phyloP scores from a whole-genome alignment of 1,140 invertebrate species.

The Nasonia vitripennis region DNA sequence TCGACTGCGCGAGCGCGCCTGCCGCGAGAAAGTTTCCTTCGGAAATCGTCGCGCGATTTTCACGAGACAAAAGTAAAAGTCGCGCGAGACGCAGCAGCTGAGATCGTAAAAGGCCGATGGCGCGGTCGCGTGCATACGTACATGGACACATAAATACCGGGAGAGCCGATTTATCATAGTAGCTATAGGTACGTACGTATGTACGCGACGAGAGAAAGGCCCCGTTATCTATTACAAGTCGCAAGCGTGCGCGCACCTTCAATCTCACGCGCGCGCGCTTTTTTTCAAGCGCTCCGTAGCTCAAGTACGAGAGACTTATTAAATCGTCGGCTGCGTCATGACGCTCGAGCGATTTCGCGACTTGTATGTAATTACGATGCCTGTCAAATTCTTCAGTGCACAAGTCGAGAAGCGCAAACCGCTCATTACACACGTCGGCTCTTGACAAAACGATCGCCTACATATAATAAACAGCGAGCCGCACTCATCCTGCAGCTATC shows the following conservation, averaged over 20 bases:
- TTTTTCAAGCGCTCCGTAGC: no score
- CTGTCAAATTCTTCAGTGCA: neutral
- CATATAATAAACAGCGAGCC: neutral
- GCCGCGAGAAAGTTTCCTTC: conserved; percentile 33
- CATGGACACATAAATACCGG: conserved; percentile 30
- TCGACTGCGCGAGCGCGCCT: neutral
- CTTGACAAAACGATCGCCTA: neutral
- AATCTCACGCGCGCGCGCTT: neutral
- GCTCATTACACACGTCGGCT: neutral
- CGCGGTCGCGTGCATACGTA: neutral
- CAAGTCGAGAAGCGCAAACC: neutral
- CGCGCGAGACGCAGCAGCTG: conserved; percentile 17
- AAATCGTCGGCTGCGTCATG: neutral
- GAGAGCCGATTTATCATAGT: conserved; percentile 41
- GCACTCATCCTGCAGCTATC: neutral
- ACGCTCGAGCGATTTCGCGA: neutral
- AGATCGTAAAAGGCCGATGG: conserved; percentile 35
- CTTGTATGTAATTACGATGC: neutral
- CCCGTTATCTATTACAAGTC: conserved; percentile 39
- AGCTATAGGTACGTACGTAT: neutral
- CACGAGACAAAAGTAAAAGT: conserved; percentile 47
- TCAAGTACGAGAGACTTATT: neutral
- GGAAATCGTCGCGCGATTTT: conserved; percentile 41
- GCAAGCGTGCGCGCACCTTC: neutral
- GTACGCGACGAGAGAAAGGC: conserved; percentile 30